Percentiles rank a stretch among this genome's conserved stretches.
phyloP scores from a whole-genome alignment of 2,113 vertebrate species.

The Bucco capensis region DNA sequence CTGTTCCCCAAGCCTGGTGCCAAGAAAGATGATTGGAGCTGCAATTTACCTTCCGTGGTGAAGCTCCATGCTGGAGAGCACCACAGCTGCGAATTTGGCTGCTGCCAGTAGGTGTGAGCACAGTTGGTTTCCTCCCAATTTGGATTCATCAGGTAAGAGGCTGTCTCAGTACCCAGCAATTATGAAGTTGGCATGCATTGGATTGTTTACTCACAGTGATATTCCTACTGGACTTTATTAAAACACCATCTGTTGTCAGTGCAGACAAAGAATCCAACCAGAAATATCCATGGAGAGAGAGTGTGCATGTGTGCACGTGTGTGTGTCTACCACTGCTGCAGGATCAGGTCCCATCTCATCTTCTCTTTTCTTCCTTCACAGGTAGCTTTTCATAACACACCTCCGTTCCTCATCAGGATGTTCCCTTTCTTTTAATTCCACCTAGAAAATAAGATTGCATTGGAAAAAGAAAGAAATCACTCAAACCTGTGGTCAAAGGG shows the following conservation, averaged over 20 bases:
- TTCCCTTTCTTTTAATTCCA: neutral
- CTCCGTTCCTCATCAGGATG: neutral
- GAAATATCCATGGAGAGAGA: constrained; percentile 52
- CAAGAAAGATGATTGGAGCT: constrained; percentile 76
- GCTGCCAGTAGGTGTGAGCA: constrained; percentile 81
- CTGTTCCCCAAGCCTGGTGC: constrained; percentile 60
- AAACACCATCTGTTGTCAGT: constrained; percentile 99
- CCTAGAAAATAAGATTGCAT: neutral
- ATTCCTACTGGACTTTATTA: constrained; percentile 99
- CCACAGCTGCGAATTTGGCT: constrained; percentile 93
- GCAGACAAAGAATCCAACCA: constrained; percentile 82
- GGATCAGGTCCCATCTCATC: neutral
- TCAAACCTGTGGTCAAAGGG: neutral
- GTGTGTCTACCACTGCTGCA: neutral
- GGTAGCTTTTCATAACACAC: neutral
- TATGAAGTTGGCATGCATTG: constrained; percentile 95
- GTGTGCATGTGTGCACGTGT: neutral
- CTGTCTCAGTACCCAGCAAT: constrained; percentile 98
- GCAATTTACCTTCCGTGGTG: constrained; percentile 83
- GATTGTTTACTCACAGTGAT: constrained; percentile 99
- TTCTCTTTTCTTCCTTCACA: neutral
- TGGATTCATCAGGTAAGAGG: constrained; percentile 91
- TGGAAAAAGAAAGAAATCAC: neutral
- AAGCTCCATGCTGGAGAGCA: constrained; percentile 66
- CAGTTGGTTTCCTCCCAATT: constrained; percentile 79